phyloP scores from a whole-genome alignment of 1,140 invertebrate genomes.

The Phymastichus coffea region DNA sequence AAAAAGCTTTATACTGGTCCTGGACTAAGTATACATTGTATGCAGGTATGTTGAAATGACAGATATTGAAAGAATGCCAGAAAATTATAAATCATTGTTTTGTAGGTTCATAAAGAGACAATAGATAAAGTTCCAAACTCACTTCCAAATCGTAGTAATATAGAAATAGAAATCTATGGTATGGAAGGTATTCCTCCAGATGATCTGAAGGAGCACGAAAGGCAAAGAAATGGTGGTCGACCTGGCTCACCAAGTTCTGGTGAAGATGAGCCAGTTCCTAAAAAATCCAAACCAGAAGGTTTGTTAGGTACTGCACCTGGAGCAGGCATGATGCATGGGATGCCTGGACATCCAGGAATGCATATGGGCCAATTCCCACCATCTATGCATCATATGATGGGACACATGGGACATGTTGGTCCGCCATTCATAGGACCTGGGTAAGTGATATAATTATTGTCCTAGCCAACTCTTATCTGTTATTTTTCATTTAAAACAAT shows the following conservation, averaged over 20 bases:
- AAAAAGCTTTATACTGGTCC: conserved; percentile 99
- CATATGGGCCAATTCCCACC: conserved; percentile 59
- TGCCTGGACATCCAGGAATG: conserved; percentile 58
- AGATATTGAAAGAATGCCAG: neutral
- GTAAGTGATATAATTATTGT: no score
- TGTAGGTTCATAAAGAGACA: conserved; percentile 97
- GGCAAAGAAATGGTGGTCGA: conserved; percentile 69
- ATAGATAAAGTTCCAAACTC: conserved; percentile 99
- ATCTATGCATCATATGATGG: conserved; percentile 70
- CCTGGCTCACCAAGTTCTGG: conserved; percentile 63
- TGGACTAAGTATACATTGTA: conserved; percentile 98
- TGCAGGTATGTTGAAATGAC: conserved; percentile 75
- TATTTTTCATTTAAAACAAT: no score
- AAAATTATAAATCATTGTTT: conserved; percentile 24
- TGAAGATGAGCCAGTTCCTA: conserved; percentile 76
- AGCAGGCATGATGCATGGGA: conserved; percentile 59
- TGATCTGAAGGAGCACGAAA: conserved; percentile 92
- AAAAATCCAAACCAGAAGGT: conserved; percentile 68
- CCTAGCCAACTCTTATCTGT: no score
- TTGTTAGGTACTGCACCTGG: conserved; percentile 59
- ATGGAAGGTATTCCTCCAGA: conserved; percentile 99
- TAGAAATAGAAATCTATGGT: conserved; percentile 99
- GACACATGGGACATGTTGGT: conserved; percentile 66
- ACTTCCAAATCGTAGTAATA: conserved; percentile 94
- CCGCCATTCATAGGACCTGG: conserved; percentile 72